Conservation (phyloP, 2,888 invertebrate genomes). For the Myathropa florea region DNA sequence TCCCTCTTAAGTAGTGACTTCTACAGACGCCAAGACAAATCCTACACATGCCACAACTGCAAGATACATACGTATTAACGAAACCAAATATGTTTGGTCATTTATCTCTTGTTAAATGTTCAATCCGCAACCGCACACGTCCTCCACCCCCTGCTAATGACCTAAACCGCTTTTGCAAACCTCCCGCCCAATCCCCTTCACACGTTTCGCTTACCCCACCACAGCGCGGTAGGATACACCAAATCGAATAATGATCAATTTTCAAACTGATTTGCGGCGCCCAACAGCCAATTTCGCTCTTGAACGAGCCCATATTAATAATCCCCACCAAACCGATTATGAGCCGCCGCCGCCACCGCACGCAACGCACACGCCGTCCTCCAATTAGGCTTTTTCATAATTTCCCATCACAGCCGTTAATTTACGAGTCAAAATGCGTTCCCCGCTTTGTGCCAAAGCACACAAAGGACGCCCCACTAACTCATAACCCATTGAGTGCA, state of each 20-base stretch:
- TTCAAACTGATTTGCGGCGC: slow-evolving; percentile 21
- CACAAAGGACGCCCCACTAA: background rate
- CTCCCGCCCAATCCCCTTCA: background rate
- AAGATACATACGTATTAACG: too few relatives aligned
- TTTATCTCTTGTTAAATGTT: too few relatives aligned
- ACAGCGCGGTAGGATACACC: background rate
- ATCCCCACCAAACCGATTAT: background rate
- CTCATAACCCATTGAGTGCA: background rate
- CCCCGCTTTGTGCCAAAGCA: background rate
- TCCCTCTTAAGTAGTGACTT: too few relatives aligned
- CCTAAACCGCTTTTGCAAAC: background rate
- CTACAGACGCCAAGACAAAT: too few relatives aligned
- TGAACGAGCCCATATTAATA: background rate
- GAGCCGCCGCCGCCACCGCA: background rate
- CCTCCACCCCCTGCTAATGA: background rate
- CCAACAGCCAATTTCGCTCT: slow-evolving; percentile 16
- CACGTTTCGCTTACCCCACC: background rate
- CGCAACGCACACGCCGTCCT: slow-evolving; percentile 5
- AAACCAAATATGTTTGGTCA: too few relatives aligned
- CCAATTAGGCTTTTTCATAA: slow-evolving; percentile 28
- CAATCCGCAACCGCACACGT: too few relatives aligned
- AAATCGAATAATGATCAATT: background rate
- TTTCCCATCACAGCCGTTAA: background rate
- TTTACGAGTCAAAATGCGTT: background rate
- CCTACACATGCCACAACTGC: too few relatives aligned